A percentile compares a stretch with the other conserved stretches of the same genome.
These are phyloP conservation scores for Cheiracanthium punctorium DNA, from an alignment of 2,888 invertebrate species.

Conservation along the genomic window DNA sequence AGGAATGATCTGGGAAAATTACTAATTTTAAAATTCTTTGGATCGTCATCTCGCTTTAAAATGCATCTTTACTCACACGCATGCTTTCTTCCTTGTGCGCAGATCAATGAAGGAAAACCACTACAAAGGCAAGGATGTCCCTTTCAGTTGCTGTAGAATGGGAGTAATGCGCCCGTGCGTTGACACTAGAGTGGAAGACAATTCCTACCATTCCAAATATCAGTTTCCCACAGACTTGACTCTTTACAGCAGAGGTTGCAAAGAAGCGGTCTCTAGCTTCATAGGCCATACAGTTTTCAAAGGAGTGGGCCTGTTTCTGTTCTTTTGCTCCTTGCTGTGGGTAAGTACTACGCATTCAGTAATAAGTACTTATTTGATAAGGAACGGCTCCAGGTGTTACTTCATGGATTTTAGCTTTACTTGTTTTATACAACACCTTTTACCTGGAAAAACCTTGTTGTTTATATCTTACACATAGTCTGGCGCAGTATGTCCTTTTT, in stretches of 20 bases:
- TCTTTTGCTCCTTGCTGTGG: constrained; percentile 25
- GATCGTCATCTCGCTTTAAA: no score
- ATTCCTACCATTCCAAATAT: constrained; percentile 41
- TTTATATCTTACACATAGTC: no score
- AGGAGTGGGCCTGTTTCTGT: constrained; percentile 31
- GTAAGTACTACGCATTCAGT: constrained; percentile 1
- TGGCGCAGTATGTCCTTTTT: no score
- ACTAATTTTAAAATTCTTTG: no score
- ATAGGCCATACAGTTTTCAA: constrained; percentile 25
- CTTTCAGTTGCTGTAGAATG: constrained; percentile 50
- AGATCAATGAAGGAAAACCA: constrained; percentile 14
- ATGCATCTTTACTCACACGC: no score
- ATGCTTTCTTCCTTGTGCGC: no score
- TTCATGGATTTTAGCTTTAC: no score
- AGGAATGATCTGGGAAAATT: no score
- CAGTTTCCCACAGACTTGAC: constrained; percentile 47
- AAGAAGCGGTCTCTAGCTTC: constrained; percentile 11
- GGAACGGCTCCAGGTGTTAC: no score
- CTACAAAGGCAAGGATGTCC: constrained; percentile 55
- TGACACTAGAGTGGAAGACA: constrained; percentile 46
- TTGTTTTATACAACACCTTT: no score
- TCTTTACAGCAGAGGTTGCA: constrained; percentile 34
- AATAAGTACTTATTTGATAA: neutral
- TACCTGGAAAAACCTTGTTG: no score
- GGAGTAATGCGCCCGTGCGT: constrained; percentile 35